phyloP scores from a whole-genome alignment of 2,113 vertebrate species.

The Sander lucioperca region DNA sequence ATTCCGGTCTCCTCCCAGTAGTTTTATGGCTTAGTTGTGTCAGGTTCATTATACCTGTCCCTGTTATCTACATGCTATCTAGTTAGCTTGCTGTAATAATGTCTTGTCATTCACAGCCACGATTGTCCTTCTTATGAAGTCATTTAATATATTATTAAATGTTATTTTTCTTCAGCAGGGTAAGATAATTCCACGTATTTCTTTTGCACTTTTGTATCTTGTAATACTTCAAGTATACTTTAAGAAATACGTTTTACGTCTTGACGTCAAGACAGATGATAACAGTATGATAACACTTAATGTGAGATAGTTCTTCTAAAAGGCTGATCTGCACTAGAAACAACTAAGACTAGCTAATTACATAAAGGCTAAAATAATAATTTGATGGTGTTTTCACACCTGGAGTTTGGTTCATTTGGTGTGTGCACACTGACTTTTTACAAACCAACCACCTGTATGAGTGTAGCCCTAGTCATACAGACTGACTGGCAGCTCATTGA shows the following conservation, averaged over 20 bases:
- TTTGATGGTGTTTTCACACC: neutral
- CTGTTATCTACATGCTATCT: neutral
- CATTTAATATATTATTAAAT: neutral
- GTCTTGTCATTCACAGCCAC: neutral
- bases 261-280: neutral
- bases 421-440: no score
- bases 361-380: neutral
- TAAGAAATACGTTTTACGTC: neutral
- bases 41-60: neutral
- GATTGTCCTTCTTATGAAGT: neutral
- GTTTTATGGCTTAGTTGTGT: slow-evolving; percentile 7
- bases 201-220: neutral
- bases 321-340: neutral
- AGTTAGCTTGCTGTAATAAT: neutral
- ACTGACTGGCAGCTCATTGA: neutral
- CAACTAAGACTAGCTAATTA: neutral
- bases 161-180: neutral
- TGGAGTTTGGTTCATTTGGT: neutral
- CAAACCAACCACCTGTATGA: no score
- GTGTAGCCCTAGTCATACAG: no score
- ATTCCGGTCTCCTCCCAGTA: neutral
- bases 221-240: neutral
- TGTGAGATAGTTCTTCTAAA: neutral
- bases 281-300: neutral
- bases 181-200: neutral